These are phyloP conservation scores for Homalodisca vitripennis DNA, from an alignment of 1,140 invertebrate genomes.

Conservation along the genomic window DNA sequence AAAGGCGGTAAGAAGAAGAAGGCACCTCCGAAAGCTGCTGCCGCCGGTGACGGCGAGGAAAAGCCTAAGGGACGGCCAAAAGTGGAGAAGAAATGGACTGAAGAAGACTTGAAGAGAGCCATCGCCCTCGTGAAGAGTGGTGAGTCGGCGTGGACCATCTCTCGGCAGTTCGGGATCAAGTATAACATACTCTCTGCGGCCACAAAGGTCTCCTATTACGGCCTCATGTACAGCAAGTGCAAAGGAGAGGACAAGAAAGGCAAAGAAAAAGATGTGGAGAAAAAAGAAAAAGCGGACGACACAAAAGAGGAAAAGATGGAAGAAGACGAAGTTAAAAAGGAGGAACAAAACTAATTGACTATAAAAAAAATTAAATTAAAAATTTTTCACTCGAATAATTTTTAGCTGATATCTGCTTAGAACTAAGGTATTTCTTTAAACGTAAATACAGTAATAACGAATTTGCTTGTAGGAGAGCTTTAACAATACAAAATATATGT, in stretches of 20 bases:
- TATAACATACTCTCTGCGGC: conserved; percentile 15
- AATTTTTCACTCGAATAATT: too few species aligned
- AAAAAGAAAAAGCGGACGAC: conserved; percentile 9
- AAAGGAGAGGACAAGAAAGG: background rate
- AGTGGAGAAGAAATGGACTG: background rate
- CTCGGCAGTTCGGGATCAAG: conserved; percentile 9
- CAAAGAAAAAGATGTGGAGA: background rate
- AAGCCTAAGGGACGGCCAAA: background rate
- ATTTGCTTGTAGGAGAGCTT: too few species aligned
- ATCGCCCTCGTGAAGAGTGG: conserved; percentile 13
- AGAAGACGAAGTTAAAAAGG: too few species aligned
- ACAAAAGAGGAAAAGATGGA: conserved; percentile 1
- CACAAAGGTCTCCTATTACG: conserved; percentile 20
- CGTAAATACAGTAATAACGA: too few species aligned
- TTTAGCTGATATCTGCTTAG: too few species aligned
- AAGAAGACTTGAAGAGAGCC: conserved; percentile 23
- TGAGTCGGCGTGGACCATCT: conserved; percentile 1
- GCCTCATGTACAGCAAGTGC: conserved; percentile 8
- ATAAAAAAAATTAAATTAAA: too few species aligned
- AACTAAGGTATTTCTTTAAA: too few species aligned
- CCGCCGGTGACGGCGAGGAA: background rate
- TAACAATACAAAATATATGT: too few species aligned
- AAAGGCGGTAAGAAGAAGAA: background rate
- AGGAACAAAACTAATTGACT: too few species aligned
- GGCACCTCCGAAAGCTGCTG: background rate